These are phyloP conservation scores for Botia almorhae DNA, from an alignment of 2,797 vertebrate genomes.

Conservation along the genomic window DNA sequence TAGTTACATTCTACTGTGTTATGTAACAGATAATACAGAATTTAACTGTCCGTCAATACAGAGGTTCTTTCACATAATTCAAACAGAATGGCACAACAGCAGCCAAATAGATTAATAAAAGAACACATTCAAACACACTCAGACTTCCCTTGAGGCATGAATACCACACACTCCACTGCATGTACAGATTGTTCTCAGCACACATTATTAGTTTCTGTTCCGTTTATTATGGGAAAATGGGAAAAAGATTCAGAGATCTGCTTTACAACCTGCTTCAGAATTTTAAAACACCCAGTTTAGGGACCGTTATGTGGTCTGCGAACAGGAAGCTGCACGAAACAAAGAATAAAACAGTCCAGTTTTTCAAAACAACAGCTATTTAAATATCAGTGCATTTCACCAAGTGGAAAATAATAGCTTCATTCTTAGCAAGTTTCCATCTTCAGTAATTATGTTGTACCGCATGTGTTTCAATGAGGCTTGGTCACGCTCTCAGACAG, in stretches of 20 bases:
- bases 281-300: background rate
- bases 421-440: conserved; percentile 25
- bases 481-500: background rate
- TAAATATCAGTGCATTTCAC: conserved; percentile 34
- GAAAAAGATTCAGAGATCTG: background rate
- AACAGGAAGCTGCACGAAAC: background rate
- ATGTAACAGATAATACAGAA: background rate
- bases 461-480: background rate
- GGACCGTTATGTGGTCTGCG: background rate
- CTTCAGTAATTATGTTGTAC: conserved; percentile 7
- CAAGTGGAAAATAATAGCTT: conserved; percentile 11
- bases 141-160: background rate
- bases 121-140: background rate
- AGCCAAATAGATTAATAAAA: background rate
- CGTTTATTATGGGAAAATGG: conserved; percentile 16
- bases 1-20: background rate
- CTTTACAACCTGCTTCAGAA: background rate
- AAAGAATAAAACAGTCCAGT: background rate
- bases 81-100: background rate
- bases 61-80: conserved; percentile 11
- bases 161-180: background rate
- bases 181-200: background rate
- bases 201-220: background rate
- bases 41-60: background rate
- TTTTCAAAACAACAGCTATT: background rate